Percentiles rank a stretch among this genome's conserved stretches.
Evolutionary conservation across 2,113 vertebrate genomes (phyloP).

Genomic region (Odocoileus hemionus): DNA sequence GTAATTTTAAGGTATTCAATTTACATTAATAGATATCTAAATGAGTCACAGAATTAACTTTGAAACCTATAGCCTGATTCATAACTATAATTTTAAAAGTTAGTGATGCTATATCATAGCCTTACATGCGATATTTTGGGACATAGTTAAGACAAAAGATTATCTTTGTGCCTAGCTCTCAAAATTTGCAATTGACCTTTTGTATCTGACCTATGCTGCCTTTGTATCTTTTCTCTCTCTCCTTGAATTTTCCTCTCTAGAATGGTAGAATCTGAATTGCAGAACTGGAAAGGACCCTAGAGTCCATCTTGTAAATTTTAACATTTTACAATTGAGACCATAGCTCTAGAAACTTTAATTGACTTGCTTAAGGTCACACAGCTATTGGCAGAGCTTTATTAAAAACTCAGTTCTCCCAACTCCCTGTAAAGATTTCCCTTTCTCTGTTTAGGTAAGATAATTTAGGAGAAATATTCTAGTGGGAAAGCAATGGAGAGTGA

Average conservation of each 20-base stretch:
- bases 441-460: neutral
- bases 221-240: neutral
- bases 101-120: neutral
- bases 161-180: neutral
- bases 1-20: constrained; percentile 55
- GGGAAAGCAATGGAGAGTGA: neutral
- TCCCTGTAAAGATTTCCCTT: neutral
- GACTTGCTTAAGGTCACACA: neutral
- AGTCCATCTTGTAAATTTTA: neutral
- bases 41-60: constrained; percentile 58
- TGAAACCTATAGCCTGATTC: neutral
- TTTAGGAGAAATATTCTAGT: neutral
- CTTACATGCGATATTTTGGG: neutral
- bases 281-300: neutral
- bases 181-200: neutral
- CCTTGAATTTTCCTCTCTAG: neutral
- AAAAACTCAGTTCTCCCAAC: neutral
- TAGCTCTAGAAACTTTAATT: neutral
- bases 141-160: neutral
- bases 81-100: constrained; percentile 42
- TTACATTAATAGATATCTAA: constrained; percentile 45
- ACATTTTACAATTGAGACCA: neutral
- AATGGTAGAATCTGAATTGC: neutral
- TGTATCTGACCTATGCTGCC: neutral
- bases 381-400: neutral